These are phyloP conservation scores for Hydrocynus forskahlii DNA, from an alignment of 2,797 vertebrate species.

Conservation along the genomic window DNA sequence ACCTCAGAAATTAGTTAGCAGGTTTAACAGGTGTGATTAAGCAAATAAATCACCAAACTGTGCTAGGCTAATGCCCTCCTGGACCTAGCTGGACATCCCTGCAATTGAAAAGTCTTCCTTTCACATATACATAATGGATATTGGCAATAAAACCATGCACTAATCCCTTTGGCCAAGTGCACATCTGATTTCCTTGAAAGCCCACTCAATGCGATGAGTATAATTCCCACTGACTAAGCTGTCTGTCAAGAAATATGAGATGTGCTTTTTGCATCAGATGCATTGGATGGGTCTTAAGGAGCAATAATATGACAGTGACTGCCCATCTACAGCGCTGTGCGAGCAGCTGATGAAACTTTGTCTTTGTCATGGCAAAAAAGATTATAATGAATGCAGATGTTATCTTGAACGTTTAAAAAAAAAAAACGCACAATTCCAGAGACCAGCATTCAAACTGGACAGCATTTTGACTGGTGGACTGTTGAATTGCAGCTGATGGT, in stretches of 20 bases:
- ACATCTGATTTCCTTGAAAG: slow-evolving; percentile 48
- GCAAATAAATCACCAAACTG: background rate
- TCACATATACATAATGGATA: slow-evolving; percentile 37
- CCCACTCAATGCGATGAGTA: slow-evolving; percentile 1
- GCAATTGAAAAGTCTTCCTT: slow-evolving; percentile 16
- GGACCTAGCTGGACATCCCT: background rate
- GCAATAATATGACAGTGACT: slow-evolving; percentile 20
- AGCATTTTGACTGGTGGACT: slow-evolving; percentile 29
- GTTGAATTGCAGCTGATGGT: slow-evolving; percentile 44
- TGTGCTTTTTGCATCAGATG: slow-evolving; percentile 20
- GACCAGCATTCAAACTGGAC: background rate
- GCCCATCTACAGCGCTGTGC: background rate
- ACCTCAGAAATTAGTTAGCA: background rate
- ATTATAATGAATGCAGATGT: slow-evolving; percentile 2
- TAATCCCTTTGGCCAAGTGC: slow-evolving; percentile 35
- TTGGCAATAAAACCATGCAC: slow-evolving; percentile 37
- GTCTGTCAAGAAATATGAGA: slow-evolving; percentile 37
- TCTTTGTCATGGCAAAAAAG: slow-evolving; percentile 10
- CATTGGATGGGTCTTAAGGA: slow-evolving; percentile 17
- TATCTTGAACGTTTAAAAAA: slow-evolving; percentile 5
- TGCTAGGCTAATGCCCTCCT: background rate
- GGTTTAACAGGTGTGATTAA: background rate
- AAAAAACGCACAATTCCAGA: slow-evolving; percentile 20
- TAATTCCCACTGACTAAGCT: slow-evolving; percentile 33
- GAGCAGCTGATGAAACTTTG: slow-evolving; percentile 6